Percentiles rank a stretch among this genome's conserved stretches.
Conservation (phyloP, 2,888 invertebrate genomes). For the Hartigia nigra region DNA sequence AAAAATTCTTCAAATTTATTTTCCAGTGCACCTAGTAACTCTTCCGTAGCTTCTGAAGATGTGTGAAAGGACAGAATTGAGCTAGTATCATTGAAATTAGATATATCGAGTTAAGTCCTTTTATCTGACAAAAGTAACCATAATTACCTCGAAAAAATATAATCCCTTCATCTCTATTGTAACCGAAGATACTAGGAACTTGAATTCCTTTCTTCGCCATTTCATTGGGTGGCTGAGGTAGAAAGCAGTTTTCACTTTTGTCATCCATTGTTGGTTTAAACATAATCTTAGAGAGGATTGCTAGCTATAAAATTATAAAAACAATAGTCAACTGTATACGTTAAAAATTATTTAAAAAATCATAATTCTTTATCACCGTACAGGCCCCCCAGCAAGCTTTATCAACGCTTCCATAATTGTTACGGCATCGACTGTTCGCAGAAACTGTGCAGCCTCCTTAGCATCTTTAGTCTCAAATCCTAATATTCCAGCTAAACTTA, state of each 20-base stretch:
- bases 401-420: constrained; percentile 48
- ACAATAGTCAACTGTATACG: background rate
- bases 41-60: background rate
- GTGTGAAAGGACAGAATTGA: background rate
- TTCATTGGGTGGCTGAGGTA: constrained; percentile 4
- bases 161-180: constrained; percentile 11
- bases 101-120: background rate
- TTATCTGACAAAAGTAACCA: background rate
- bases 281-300: background rate
- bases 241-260: constrained; percentile 10
- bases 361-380: background rate
- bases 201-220: constrained; percentile 10
- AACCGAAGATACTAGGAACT: constrained; percentile 14
- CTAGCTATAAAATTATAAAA: background rate
- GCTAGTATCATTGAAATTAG: background rate
- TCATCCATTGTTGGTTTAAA: constrained; percentile 11
- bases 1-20: background rate
- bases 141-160: background rate
- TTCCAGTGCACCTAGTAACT: background rate
- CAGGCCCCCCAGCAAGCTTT: background rate
- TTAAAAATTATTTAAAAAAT: background rate
- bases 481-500: constrained; percentile 1
- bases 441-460: constrained; percentile 8
- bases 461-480: constrained; percentile 10
- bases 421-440: constrained; percentile 46